phyloP scores from a whole-genome alignment of 2,888 invertebrate genomes.

The Seira sanloemensis region DNA sequence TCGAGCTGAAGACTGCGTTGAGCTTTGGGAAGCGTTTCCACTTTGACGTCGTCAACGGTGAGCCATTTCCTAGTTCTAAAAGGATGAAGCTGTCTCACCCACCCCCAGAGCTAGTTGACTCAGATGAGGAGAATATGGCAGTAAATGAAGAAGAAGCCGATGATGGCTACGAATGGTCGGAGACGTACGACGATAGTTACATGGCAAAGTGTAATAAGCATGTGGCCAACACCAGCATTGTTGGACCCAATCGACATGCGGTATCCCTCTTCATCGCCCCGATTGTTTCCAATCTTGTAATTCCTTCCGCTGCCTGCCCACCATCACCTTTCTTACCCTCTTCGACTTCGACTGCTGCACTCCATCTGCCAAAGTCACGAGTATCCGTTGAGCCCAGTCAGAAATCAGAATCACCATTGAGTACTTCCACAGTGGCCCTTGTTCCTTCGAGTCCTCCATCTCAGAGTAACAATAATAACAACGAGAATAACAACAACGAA shows the following conservation, averaged over 20 bases:
- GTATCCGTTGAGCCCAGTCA: background rate
- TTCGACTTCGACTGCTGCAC: background rate
- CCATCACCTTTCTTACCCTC: background rate
- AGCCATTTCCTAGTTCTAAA: conserved; percentile 43
- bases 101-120: background rate
- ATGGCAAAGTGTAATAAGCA: conserved; percentile 54
- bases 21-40: conserved; percentile 52
- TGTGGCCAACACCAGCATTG: background rate
- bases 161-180: conserved; percentile 41
- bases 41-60: conserved; percentile 50
- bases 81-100: conserved; percentile 16
- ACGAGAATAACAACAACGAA: background rate
- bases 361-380: background rate
- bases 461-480: background rate
- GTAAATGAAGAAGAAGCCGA: background rate
- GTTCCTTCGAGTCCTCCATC: background rate
- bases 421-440: background rate
- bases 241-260: conserved; percentile 27
- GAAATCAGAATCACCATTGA: background rate
- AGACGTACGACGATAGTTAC: conserved; percentile 28
- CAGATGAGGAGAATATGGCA: conserved; percentile 38
- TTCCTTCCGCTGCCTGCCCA: background rate
- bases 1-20: conserved; percentile 34
- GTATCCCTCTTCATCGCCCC: conserved; percentile 43
- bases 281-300: background rate